These are phyloP conservation scores for Drosophila monieri DNA, from an alignment of 2,888 invertebrate species.

Conservation along the genomic window DNA sequence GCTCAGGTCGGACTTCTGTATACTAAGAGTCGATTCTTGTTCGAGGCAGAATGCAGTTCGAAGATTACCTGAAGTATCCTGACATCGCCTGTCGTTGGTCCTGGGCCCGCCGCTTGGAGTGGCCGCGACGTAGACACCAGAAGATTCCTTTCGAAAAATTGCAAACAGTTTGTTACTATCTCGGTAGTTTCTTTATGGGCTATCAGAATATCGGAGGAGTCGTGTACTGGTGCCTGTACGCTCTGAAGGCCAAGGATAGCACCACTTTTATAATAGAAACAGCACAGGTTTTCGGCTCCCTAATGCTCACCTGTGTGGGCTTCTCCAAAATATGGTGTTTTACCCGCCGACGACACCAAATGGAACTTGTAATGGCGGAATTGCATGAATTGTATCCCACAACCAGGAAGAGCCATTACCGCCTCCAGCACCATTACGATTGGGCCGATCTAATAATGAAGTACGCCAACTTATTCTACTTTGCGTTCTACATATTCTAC, in stretches of 20 bases:
- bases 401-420: slow-evolving; percentile 14
- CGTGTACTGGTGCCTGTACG: slow-evolving; percentile 50
- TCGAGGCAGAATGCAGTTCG: slow-evolving; percentile 49
- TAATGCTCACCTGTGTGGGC: slow-evolving; percentile 64
- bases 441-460: slow-evolving; percentile 60
- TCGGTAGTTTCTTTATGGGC: slow-evolving; percentile 58
- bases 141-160: background rate
- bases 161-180: slow-evolving; percentile 10
- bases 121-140: slow-evolving; percentile 35
- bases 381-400: slow-evolving; percentile 35
- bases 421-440: slow-evolving; percentile 50
- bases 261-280: slow-evolving; percentile 48
- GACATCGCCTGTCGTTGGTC: slow-evolving; percentile 62
- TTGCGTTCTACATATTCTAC: slow-evolving; percentile 58
- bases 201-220: slow-evolving; percentile 73
- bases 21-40: slow-evolving; percentile 5
- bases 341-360: slow-evolving; percentile 49
- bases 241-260: slow-evolving; percentile 11
- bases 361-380: slow-evolving; percentile 57
- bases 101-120: slow-evolving; percentile 56
- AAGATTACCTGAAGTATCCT: slow-evolving; percentile 74
- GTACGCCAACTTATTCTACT: slow-evolving; percentile 50
- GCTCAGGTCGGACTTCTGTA: background rate
- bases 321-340: slow-evolving; percentile 68
- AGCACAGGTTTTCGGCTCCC: slow-evolving; percentile 63